Evolutionary conservation across 1,140 invertebrate species (phyloP).

Genomic region (Drosophila chauvacae): DNA sequence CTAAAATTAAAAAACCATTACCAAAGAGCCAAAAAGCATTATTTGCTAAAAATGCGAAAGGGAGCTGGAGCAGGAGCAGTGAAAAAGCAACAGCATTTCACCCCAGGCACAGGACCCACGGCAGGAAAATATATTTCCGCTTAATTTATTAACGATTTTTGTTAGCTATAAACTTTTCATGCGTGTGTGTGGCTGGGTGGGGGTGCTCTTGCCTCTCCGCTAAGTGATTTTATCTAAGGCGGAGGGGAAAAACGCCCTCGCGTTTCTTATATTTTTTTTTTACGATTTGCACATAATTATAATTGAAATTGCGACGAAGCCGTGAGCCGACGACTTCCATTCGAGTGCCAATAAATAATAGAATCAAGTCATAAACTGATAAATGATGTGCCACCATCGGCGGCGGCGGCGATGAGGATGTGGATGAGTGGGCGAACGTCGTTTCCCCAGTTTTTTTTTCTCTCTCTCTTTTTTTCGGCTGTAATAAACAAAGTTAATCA

Average conservation of each 20-base stretch:
- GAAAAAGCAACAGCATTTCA: constrained; percentile 2
- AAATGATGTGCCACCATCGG: constrained; percentile 66
- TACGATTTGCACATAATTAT: constrained; percentile 84
- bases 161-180: constrained; percentile 76
- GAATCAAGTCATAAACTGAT: constrained; percentile 84
- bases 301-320: constrained; percentile 81
- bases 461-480: constrained; percentile 2
- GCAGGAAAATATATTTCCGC: constrained; percentile 79
- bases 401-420: constrained; percentile 4
- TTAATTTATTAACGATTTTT: constrained; percentile 84
- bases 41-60: constrained; percentile 64
- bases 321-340: constrained; percentile 42
- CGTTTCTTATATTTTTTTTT: constrained; percentile 51
- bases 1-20: constrained; percentile 84
- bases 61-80: constrained; percentile 33
- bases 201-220: constrained; percentile 17
- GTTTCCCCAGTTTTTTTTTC: constrained; percentile 9
- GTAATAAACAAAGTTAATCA: constrained; percentile 84
- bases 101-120: constrained; percentile 26
- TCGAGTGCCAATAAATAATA: constrained; percentile 83
- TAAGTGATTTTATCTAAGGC: constrained; percentile 78
- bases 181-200: constrained; percentile 25
- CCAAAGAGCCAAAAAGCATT: constrained; percentile 54
- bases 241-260: constrained; percentile 10
- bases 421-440: constrained; percentile 28